These are phyloP conservation scores for Agrochola macilenta DNA, from an alignment of 2,888 invertebrate genomes.

Conservation along the genomic window DNA sequence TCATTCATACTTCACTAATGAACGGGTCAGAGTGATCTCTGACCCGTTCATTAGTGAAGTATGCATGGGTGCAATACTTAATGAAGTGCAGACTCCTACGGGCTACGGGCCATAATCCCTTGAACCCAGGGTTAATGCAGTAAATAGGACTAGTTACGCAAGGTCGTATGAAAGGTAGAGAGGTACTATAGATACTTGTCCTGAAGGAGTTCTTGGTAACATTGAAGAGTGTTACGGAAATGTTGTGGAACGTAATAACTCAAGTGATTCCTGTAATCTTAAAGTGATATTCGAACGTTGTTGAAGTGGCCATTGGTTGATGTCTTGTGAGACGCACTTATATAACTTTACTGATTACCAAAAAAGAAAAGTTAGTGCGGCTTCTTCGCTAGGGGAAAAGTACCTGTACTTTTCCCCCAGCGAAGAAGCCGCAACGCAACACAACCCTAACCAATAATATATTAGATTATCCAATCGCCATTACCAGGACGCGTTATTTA, in stretches of 20 bases:
- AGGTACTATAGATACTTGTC: neutral
- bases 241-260: neutral
- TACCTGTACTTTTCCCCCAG: too few relatives aligned
- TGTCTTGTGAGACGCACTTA: neutral
- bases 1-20: slow-evolving; percentile 57
- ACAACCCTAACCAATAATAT: slow-evolving; percentile 1
- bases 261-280: slow-evolving; percentile 4
- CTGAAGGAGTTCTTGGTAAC: neutral
- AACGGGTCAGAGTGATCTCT: slow-evolving; percentile 66
- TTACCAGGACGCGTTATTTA: slow-evolving; percentile 54
- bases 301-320: slow-evolving; percentile 25
- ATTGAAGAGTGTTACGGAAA: neutral
- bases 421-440: neutral
- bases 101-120: slow-evolving; percentile 54
- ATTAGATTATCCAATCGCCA: slow-evolving; percentile 27
- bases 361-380: neutral
- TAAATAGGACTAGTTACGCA: slow-evolving; percentile 31
- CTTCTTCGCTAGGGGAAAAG: too few relatives aligned
- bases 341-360: neutral
- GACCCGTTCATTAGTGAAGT: too few relatives aligned
- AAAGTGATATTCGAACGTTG: slow-evolving; percentile 1
- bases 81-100: slow-evolving; percentile 43
- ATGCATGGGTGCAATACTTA: slow-evolving; percentile 38
- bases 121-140: slow-evolving; percentile 67
- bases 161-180: slow-evolving; percentile 7